These are phyloP conservation scores for Cephonodes hylas DNA, from an alignment of 2,888 invertebrate species.

Conservation along the genomic window DNA sequence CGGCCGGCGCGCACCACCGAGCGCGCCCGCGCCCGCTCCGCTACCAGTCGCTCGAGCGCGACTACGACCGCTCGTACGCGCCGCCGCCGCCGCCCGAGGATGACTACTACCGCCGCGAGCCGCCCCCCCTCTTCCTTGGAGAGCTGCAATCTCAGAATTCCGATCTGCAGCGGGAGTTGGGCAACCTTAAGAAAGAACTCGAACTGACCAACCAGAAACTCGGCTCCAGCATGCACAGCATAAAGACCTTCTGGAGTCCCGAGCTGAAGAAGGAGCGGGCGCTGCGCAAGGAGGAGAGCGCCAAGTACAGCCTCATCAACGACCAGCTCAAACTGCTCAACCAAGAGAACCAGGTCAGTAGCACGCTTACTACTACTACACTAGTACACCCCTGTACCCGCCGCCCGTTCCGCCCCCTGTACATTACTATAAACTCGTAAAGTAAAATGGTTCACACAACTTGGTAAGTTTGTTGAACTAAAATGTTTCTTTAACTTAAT, in stretches of 20 bases:
- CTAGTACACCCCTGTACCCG: neutral
- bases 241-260: conserved; percentile 99
- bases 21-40: conserved; percentile 88
- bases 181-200: conserved; percentile 94
- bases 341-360: conserved; percentile 96
- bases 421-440: neutral
- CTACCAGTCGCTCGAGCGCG: conserved; percentile 89
- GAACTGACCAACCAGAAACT: conserved; percentile 98
- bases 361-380: conserved; percentile 8
- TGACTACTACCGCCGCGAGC: conserved; percentile 80
- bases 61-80: conserved; percentile 92
- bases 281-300: conserved; percentile 97
- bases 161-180: conserved; percentile 95
- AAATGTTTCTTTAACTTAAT: neutral
- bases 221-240: conserved; percentile 99
- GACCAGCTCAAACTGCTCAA: conserved; percentile 98
- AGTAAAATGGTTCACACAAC: too few relatives aligned
- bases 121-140: conserved; percentile 87
- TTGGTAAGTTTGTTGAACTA: too few relatives aligned
- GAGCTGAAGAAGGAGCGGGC: conserved; percentile 99
- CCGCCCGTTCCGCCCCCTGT: neutral
- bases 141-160: conserved; percentile 96
- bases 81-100: conserved; percentile 90
- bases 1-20: conserved; percentile 87
- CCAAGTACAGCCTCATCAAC: conserved; percentile 97